A percentile compares a stretch with the other conserved stretches of the same genome.
Evolutionary conservation across 1,140 invertebrate genomes (phyloP).

Genomic region (Heliconius nattereri): DNA sequence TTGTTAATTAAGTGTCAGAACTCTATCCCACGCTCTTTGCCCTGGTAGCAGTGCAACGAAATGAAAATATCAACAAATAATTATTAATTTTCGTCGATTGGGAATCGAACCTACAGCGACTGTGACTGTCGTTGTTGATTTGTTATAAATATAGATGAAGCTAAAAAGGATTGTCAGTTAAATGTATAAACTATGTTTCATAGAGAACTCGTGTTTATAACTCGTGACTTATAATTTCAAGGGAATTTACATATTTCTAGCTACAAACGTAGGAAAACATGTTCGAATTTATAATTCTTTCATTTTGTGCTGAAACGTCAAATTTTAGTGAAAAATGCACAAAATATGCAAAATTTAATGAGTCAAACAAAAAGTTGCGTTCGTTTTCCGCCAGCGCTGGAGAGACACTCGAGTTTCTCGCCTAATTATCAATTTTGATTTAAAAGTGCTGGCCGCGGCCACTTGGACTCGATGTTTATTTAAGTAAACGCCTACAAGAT

Average conservation of each 20-base stretch:
- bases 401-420: slow-evolving; percentile 15
- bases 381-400: not conserved
- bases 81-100: too few species aligned
- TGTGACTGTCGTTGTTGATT: too few species aligned
- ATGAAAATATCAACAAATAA: too few species aligned
- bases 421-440: slow-evolving; percentile 27
- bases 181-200: too few species aligned
- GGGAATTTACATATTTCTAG: too few species aligned
- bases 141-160: too few species aligned
- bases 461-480: not conserved
- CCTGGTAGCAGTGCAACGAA: too few species aligned
- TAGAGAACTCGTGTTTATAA: too few species aligned
- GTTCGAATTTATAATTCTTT: not conserved
- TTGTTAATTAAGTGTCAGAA: too few species aligned
- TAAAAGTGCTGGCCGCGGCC: slow-evolving; percentile 16
- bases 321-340: not conserved
- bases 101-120: too few species aligned
- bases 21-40: too few species aligned
- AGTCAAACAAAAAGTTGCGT: slow-evolving; percentile 17
- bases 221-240: not conserved
- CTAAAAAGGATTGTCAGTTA: too few species aligned
- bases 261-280: not conserved
- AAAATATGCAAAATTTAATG: slow-evolving; percentile 22
- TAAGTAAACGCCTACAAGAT: slow-evolving; percentile 1
- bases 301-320: not conserved